These are phyloP conservation scores for Tamias sibiricus DNA, from an alignment of 2,113 vertebrate species.

Conservation along the genomic window DNA sequence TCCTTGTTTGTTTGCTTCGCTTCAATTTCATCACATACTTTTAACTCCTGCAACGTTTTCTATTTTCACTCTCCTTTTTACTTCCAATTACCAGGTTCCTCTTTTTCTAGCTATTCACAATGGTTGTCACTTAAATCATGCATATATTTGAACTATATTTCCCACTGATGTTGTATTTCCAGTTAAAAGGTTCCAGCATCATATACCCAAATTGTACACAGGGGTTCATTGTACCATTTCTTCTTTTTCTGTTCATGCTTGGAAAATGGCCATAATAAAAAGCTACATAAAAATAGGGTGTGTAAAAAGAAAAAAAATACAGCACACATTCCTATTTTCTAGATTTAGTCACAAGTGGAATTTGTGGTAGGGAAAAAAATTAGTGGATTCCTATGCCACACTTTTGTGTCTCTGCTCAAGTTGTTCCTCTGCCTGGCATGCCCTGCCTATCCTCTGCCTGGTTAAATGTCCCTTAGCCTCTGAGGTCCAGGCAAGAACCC, in stretches of 20 bases:
- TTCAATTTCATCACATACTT: background rate
- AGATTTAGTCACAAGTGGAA: slow-evolving; percentile 17
- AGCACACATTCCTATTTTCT: background rate
- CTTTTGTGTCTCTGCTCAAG: background rate
- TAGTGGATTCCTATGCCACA: background rate
- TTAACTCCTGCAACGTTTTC: background rate
- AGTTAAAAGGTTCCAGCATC: background rate
- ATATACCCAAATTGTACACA: background rate
- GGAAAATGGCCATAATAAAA: background rate
- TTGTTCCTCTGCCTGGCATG: background rate
- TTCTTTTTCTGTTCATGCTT: background rate
- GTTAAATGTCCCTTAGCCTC: background rate
- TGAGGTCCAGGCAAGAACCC: background rate
- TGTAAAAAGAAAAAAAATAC: background rate
- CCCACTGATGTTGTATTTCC: background rate
- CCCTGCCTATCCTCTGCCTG: background rate
- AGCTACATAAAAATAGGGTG: background rate
- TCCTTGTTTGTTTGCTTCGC: background rate
- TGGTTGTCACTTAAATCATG: background rate
- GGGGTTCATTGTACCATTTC: background rate
- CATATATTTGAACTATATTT: background rate
- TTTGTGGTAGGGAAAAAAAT: background rate
- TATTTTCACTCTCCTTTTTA: background rate
- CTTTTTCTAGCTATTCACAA: background rate
- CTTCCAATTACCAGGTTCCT: background rate